Conservation (phyloP, 2,797 vertebrate species). For the Echeneis naucrates region DNA sequence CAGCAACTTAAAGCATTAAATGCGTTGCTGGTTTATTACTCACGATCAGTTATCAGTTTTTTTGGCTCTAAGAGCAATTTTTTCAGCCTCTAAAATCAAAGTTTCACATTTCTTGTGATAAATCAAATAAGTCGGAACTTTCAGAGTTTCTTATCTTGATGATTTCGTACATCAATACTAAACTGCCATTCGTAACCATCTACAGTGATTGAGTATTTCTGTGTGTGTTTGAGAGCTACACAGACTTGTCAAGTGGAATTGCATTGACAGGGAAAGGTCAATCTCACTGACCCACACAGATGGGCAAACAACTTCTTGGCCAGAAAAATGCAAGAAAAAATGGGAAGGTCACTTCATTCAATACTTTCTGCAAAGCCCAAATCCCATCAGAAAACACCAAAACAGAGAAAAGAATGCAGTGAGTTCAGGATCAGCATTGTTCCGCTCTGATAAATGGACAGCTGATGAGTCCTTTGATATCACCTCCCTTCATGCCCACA, state of each 20-base stretch:
- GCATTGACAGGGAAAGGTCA: slow-evolving; percentile 67
- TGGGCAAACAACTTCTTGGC: slow-evolving; percentile 53
- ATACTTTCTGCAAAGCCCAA: slow-evolving; percentile 42
- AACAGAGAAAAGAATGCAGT: slow-evolving; percentile 18
- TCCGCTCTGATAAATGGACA: slow-evolving; percentile 22
- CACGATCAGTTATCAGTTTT: not conserved
- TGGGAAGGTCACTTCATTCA: slow-evolving; percentile 68
- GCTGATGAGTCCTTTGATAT: slow-evolving; percentile 27
- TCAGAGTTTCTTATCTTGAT: not conserved
- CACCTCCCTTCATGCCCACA: slow-evolving; percentile 13
- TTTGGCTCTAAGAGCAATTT: not conserved
- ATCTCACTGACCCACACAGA: slow-evolving; percentile 42
- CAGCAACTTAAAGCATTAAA: slow-evolving; percentile 5
- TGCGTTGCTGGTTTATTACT: slow-evolving; percentile 12
- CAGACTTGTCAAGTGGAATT: slow-evolving; percentile 63
- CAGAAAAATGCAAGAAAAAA: slow-evolving; percentile 35
- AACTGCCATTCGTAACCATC: not conserved
- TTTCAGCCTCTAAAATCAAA: not conserved
- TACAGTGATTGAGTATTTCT: not conserved
- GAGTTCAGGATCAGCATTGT: slow-evolving; percentile 5
- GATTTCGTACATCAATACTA: not conserved
- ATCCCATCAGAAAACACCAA: slow-evolving; percentile 51
- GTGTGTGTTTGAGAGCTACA: not conserved
- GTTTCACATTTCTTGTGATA: not conserved
- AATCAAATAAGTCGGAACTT: not conserved